Evolutionary conservation across 2,888 invertebrate species (phyloP), one percentile per base, ranked within the genome.

Genomic region (Heliconius ismenius): DNA sequence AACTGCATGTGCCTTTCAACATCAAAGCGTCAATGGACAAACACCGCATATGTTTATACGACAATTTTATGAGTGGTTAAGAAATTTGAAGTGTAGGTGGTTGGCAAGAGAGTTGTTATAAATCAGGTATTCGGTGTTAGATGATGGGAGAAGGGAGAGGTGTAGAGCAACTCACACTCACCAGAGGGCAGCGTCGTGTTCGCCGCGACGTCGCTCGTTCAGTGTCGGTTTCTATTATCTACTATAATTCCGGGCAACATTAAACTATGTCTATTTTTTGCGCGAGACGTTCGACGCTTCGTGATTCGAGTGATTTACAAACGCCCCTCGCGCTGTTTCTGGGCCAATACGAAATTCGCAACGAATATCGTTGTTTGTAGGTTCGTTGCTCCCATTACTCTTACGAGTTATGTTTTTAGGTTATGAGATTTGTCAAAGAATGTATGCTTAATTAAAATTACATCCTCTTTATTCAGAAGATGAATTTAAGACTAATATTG

Each of bases 241-340:
- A 86, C 86, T 90, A 90, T 91, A 87, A 91, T 91, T 91, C 90
- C 88, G 86, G 86, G 90, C 88, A 86, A 89, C 89, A 90, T 90
- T 86, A 90, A 90, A 90, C 87, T 88, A 89, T 89, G 86, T 92
- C 91, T 93, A 92, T 93, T 93, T 93, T 93, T 90, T 90, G 93
- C 87, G 83, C 83, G 84, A 79, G 85, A 87, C 90, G 90, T 87
- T 86, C 90, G 89, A 86, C 90, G 89, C 86, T 83, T 84, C 84
- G 86, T 86, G 87, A 83, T 86, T 84, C 87, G 87, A 88, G 90
- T 91, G 92, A 92, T 92, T 92, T 92, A 92, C 89, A 88, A 86
- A 88, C 84, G 85, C 84, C 83, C 83, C 83, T 81, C 85, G 88
- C 83, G 88, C 90, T 90, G 92, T 92, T 90, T 91, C 92, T 91